These are phyloP conservation scores for Allophyes oxyacanthae DNA, from an alignment of 2,888 invertebrate species.

Conservation along the genomic window DNA sequence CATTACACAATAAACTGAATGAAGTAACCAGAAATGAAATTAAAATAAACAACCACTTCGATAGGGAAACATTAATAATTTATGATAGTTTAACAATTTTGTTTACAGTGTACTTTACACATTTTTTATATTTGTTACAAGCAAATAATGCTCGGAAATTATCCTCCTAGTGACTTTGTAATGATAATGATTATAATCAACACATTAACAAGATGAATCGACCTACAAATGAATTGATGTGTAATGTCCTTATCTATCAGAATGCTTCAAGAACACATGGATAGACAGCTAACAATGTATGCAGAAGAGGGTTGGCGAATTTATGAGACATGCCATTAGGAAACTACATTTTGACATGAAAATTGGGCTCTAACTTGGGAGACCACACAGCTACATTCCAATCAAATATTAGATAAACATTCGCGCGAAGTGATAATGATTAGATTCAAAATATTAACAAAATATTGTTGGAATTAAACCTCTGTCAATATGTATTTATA, in stretches of 20 bases:
- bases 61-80: conserved; percentile 1
- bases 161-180: conserved; percentile 11
- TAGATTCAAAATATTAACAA: no score
- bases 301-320: not conserved
- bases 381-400: no score
- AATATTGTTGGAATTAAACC: no score
- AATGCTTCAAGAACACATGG: conserved; percentile 16
- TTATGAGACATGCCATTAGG: no score
- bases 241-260: conserved; percentile 40
- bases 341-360: no score
- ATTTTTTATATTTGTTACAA: conserved; percentile 1
- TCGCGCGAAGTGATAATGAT: no score
- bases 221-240: conserved; percentile 40
- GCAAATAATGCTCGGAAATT: conserved; percentile 4
- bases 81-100: not conserved
- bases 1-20: no score
- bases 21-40: no score
- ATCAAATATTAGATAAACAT: no score
- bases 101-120: not conserved
- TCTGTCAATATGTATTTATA: no score
- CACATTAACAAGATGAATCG: conserved; percentile 5
- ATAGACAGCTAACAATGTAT: conserved; percentile 7
- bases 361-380: no score
- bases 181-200: no score
- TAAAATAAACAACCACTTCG: not conserved